Evolutionary conservation across 2,888 invertebrate genomes (phyloP).

Genomic region (Busseola fusca): DNA sequence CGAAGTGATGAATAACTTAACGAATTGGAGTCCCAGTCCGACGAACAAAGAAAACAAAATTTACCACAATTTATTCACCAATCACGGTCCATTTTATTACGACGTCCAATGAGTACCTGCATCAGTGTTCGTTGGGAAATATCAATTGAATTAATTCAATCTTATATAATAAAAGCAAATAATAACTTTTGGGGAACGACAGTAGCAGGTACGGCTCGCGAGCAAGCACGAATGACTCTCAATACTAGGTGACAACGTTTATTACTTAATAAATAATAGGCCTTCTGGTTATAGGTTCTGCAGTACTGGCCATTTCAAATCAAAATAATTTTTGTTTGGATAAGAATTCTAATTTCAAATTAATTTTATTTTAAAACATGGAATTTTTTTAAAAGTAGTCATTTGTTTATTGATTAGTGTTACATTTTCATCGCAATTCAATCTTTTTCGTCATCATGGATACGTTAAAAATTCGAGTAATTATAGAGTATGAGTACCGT

Average conservation of each 20-base stretch:
- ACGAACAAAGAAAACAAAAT: slow-evolving; percentile 51
- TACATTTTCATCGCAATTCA: no score
- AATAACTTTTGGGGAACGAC: slow-evolving; percentile 29
- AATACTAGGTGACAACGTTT: slow-evolving; percentile 56
- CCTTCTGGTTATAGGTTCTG: no score
- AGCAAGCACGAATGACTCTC: slow-evolving; percentile 33
- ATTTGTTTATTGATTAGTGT: no score
- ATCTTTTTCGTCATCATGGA: no score
- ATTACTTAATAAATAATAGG: slow-evolving; percentile 61
- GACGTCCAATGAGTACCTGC: slow-evolving; percentile 34
- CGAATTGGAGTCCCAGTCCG: slow-evolving; percentile 31
- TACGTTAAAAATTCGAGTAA: no score
- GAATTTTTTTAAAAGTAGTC: no score
- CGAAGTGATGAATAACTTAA: slow-evolving; percentile 51
- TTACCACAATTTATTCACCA: slow-evolving; percentile 49
- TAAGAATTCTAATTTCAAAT: no score
- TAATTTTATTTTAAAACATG: no score
- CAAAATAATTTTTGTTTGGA: no score
- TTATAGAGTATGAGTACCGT: no score
- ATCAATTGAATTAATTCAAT: slow-evolving; percentile 59
- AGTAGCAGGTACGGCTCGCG: slow-evolving; percentile 28
- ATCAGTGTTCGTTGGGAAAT: slow-evolving; percentile 47
- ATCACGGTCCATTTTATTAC: slow-evolving; percentile 49
- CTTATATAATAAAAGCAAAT: slow-evolving; percentile 54
- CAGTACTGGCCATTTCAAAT: no score